Base-by-base conservation (phyloP, 2,888 invertebrate genomes). In the Dorcus hopei region DNA sequence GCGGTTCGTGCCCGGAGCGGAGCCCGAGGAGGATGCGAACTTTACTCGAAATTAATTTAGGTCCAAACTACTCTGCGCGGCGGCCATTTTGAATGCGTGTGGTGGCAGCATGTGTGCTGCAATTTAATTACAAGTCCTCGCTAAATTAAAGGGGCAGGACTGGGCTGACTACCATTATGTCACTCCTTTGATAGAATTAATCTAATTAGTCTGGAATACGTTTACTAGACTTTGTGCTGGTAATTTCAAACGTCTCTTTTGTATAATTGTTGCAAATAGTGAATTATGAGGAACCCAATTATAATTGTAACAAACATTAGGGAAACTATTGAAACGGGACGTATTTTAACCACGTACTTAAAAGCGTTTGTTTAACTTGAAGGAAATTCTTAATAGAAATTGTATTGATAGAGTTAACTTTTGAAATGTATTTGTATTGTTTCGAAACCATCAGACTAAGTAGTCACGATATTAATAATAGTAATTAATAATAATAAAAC, bases 21-120 rank as follows among this genome's bases (percentile, higher is more conserved):
- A 49, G 45, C 56, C 56, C 62, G 67, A 68, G 71, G 70, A 74
- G 71, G 69, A 70, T 45, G 38, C 45, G 67, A 73, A 72, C 72
- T 73, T 68, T 72, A 73, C 70, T 76, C 69, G 73, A 76, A 77
- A 76, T 76, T 77, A 77, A 77, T 77, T 76, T 75, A 71, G 74
- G 76, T 75, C 76, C 76, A 72, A 67, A 70, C 64, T 64, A 60
- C 59, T 57, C 60, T 58, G 62, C 61, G 63, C 59, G 68, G 66
- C 68, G 63, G 73, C 73, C 73, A 74, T 74, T 65, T 74, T 74
- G 73, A 68, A 68, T 70, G 72, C 72, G 72, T 74, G 72, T 69
- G 73, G 72, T 70, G 58, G 72, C 71, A 70, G 70, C 72, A 74
- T 75, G 74, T 68, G 68, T 74, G 72, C 74, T 76, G 59, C 59